A percentile compares a stretch with the other conserved stretches of the same genome.
Evolutionary conservation across 92 coral and sea anemone genomes (phyloP).

Genomic region (Heliopora coerulea): DNA sequence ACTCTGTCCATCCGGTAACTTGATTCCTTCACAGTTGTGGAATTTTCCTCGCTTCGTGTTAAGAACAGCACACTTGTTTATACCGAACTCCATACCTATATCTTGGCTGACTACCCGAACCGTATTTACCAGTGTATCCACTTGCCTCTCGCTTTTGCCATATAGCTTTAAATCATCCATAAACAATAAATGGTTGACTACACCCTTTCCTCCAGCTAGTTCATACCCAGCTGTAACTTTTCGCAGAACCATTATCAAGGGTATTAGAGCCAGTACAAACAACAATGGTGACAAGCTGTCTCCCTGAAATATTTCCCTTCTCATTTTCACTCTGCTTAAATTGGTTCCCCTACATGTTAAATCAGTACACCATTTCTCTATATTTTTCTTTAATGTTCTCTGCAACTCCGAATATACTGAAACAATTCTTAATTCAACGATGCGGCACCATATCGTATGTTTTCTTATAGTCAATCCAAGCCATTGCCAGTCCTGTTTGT

Average conservation of each 20-base stretch:
- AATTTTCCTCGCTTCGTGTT: constrained; percentile 23
- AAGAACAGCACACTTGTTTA: constrained; percentile 36
- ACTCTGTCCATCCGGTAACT: constrained; percentile 9
- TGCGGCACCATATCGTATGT: too few species aligned
- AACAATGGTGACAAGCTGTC: constrained; percentile 50
- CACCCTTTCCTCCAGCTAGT: not conserved
- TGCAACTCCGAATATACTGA: too few species aligned
- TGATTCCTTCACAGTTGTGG: constrained; percentile 24
- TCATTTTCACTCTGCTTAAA: constrained; percentile 17
- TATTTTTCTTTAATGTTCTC: too few species aligned
- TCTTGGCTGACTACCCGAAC: constrained; percentile 32
- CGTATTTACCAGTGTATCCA: constrained; percentile 10
- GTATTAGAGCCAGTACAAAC: constrained; percentile 39
- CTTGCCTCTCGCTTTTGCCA: constrained; percentile 17
- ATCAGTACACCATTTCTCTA: too few species aligned
- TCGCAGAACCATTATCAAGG: constrained; percentile 35
- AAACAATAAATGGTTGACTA: constrained; percentile 10
- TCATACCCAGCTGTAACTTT: constrained; percentile 18
- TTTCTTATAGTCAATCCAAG: too few species aligned
- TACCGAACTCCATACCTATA: constrained; percentile 46
- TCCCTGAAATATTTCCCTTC: constrained; percentile 29
- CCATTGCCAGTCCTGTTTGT: constrained; percentile 15
- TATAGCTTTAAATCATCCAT: constrained; percentile 31
- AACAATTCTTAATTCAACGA: too few species aligned
- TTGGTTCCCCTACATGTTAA: too few species aligned